phyloP scores from a whole-genome alignment of 92 coral and sea anemone species.

The Plumapathes pennacea region DNA sequence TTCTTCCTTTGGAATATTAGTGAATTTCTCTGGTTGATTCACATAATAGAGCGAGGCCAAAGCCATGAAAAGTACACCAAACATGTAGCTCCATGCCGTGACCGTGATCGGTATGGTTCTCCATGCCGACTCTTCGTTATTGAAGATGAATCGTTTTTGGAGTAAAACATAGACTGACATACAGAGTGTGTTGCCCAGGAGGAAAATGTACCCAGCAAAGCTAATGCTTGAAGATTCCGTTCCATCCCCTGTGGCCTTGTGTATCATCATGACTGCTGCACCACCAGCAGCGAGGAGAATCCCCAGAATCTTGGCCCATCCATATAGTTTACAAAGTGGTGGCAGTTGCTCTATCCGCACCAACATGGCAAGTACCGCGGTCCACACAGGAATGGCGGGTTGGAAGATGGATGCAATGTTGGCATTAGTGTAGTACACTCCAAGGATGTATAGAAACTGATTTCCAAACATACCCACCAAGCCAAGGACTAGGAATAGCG shows the following conservation, averaged over 20 bases:
- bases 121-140: constrained; percentile 63
- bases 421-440: constrained; percentile 81
- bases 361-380: constrained; percentile 65
- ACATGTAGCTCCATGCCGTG: constrained; percentile 80
- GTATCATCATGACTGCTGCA: constrained; percentile 57
- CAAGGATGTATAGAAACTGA: constrained; percentile 73
- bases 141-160: constrained; percentile 70
- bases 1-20: constrained; percentile 65
- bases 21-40: constrained; percentile 68
- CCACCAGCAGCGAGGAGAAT: constrained; percentile 68
- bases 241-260: constrained; percentile 23
- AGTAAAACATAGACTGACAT: constrained; percentile 64
- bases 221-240: constrained; percentile 7
- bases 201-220: constrained; percentile 60
- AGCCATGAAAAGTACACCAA: constrained; percentile 73
- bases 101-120: constrained; percentile 68
- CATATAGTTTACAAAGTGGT: constrained; percentile 47
- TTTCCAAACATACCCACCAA: constrained; percentile 77
- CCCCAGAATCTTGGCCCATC: constrained; percentile 82
- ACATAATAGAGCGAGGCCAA: constrained; percentile 68
- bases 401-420: constrained; percentile 81
- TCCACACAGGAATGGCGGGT: constrained; percentile 87
- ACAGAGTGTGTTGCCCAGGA: constrained; percentile 65
- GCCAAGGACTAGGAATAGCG: constrained; percentile 62
- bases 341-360: constrained; percentile 73